A percentile compares a stretch with the other conserved stretches of the same genome.
phyloP scores from a whole-genome alignment of 2,888 invertebrate species.

The Boloria euphrosyne region DNA sequence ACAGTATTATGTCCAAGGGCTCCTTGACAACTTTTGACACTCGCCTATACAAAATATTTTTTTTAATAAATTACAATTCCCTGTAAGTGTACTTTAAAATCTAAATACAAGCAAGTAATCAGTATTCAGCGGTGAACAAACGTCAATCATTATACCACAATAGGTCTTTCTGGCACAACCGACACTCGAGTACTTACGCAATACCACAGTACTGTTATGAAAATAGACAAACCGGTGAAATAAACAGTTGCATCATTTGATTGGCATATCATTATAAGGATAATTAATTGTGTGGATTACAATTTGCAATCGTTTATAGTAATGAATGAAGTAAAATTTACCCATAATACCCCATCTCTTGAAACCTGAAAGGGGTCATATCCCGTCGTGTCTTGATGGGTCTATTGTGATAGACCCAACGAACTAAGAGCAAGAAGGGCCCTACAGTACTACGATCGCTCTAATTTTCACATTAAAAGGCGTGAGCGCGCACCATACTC shows the following conservation, averaged over 20 bases:
- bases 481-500: too few species aligned
- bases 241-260: slow-evolving; percentile 10
- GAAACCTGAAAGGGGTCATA: too few species aligned
- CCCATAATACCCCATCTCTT: too few species aligned
- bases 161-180: slow-evolving; percentile 27
- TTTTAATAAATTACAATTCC: slow-evolving; percentile 17
- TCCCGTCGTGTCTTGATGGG: too few species aligned
- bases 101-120: slow-evolving; percentile 34
- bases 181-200: slow-evolving; percentile 28
- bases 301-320: too few species aligned
- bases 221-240: slow-evolving; percentile 2
- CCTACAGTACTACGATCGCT: too few species aligned
- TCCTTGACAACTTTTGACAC: neutral
- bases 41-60: slow-evolving; percentile 3
- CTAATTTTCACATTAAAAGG: too few species aligned
- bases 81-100: slow-evolving; percentile 16
- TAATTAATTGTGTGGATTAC: neutral
- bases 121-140: slow-evolving; percentile 33
- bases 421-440: too few species aligned
- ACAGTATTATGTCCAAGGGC: neutral
- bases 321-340: too few species aligned
- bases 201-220: slow-evolving; percentile 20
- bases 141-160: slow-evolving; percentile 37
- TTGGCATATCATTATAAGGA: slow-evolving; percentile 11
- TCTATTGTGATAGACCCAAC: too few species aligned